phyloP scores from a whole-genome alignment of 2,113 vertebrate genomes.

The Cisticola juncidis region DNA sequence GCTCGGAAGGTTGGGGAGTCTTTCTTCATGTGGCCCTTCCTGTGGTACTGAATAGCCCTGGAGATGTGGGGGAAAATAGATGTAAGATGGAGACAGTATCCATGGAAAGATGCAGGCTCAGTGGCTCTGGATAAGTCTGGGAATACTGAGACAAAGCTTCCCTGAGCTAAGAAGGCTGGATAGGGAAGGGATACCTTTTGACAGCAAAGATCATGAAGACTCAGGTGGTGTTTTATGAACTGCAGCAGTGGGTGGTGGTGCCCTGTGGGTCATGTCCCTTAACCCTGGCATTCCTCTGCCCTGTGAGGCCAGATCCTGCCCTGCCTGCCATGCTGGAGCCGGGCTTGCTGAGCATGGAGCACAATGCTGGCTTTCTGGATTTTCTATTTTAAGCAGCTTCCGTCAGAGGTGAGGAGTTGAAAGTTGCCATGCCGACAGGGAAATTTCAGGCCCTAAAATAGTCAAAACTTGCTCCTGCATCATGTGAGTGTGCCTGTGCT shows the following conservation, averaged over 20 bases:
- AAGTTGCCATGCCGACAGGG: conserved; percentile 76
- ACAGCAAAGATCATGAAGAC: background rate
- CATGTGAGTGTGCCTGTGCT: conserved; percentile 5
- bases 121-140: background rate
- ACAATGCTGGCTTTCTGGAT: conserved; percentile 1
- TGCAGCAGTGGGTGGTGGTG: background rate
- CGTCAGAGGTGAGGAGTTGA: conserved; percentile 62
- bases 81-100: background rate
- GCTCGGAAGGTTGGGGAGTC: fast-evolving
- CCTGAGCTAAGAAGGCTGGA: background rate
- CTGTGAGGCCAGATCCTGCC: background rate
- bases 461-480: conserved; percentile 52
- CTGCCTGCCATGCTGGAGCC: background rate
- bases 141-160: background rate
- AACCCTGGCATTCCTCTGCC: background rate
- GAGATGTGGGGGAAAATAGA: background rate
- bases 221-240: background rate
- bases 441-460: conserved; percentile 77
- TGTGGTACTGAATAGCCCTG: background rate
- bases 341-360: background rate
- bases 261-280: background rate
- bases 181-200: background rate
- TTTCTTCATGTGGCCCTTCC: background rate
- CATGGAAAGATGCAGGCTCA: background rate
- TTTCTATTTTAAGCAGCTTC: conserved; percentile 50